Evolutionary conservation across 2,797 vertebrate species (phyloP).

Genomic region (Pampus argenteus): DNA sequence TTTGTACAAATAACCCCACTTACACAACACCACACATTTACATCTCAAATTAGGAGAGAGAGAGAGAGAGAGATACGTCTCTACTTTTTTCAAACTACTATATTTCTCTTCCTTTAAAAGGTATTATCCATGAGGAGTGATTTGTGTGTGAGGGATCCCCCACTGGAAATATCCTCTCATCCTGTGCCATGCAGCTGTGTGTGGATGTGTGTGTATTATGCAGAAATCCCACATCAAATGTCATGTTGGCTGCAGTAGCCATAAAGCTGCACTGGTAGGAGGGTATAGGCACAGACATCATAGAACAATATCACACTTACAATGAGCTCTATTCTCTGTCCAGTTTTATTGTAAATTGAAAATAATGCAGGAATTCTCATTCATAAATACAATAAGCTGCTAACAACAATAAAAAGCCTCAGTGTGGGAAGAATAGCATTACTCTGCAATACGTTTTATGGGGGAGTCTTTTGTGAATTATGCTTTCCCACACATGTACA

Average conservation of each 20-base stretch:
- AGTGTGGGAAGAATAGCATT: constrained; percentile 59
- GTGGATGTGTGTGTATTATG: constrained; percentile 12
- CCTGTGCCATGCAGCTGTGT: constrained; percentile 45
- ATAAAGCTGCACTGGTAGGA: constrained; percentile 30
- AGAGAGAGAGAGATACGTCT: too few relatives aligned
- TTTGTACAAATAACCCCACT: constrained; percentile 1
- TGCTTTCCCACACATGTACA: constrained; percentile 39
- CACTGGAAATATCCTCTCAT: constrained; percentile 53
- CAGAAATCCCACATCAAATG: constrained; percentile 45
- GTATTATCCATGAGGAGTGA: constrained; percentile 41
- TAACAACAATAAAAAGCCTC: constrained; percentile 23
- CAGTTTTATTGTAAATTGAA: constrained; percentile 49
- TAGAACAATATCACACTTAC: constrained; percentile 51
- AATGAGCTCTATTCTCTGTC: constrained; percentile 41
- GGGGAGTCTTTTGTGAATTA: constrained; percentile 47
- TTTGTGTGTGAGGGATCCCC: constrained; percentile 54
- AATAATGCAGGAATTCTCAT: constrained; percentile 67
- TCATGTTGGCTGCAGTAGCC: constrained; percentile 37
- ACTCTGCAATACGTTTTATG: constrained; percentile 28
- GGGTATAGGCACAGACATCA: constrained; percentile 26
- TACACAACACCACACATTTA: background rate
- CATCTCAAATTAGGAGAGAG: constrained; percentile 2
- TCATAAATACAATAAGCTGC: constrained; percentile 57
- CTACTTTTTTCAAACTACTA: constrained; percentile 20
- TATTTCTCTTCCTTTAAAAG: constrained; percentile 33